A percentile compares a stretch with the other conserved stretches of the same genome.
These are phyloP conservation scores for Lagopus leucura DNA, from an alignment of 2,113 vertebrate species.

Conservation along the genomic window DNA sequence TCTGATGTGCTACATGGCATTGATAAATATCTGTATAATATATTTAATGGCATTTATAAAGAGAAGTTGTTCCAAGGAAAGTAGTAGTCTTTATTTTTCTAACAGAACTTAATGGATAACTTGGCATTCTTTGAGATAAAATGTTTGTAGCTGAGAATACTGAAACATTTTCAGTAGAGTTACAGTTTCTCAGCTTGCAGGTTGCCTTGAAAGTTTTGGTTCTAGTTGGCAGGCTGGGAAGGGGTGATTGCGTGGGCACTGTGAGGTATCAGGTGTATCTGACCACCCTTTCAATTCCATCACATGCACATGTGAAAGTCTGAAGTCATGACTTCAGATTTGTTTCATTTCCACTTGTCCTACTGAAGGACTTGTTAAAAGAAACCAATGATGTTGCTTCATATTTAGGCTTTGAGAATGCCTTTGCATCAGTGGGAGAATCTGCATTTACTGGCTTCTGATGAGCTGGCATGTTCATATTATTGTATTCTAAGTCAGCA, in stretches of 20 bases:
- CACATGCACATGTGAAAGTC: fast-evolving
- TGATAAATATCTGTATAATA: background rate
- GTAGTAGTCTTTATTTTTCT: background rate
- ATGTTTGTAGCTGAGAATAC: background rate
- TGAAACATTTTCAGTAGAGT: background rate
- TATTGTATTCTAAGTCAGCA: background rate
- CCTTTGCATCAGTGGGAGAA: background rate
- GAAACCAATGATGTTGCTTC: background rate
- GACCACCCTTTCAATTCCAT: background rate
- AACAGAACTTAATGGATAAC: background rate
- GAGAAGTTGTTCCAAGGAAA: background rate
- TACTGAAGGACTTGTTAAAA: background rate
- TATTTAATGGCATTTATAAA: background rate
- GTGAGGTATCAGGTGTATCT: background rate
- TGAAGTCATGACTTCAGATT: background rate
- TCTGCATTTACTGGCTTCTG: background rate
- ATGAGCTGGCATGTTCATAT: background rate
- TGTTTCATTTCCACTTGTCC: background rate
- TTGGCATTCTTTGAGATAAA: background rate
- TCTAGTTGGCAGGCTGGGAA: background rate
- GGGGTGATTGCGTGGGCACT: background rate
- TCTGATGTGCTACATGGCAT: background rate
- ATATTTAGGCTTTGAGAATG: background rate
- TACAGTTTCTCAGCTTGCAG: background rate
- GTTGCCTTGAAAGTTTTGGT: background rate